Evolutionary conservation across 2,888 invertebrate genomes (phyloP), one percentile per base, ranked within the genome.

Genomic region (Hydrotaea diabolus): DNA sequence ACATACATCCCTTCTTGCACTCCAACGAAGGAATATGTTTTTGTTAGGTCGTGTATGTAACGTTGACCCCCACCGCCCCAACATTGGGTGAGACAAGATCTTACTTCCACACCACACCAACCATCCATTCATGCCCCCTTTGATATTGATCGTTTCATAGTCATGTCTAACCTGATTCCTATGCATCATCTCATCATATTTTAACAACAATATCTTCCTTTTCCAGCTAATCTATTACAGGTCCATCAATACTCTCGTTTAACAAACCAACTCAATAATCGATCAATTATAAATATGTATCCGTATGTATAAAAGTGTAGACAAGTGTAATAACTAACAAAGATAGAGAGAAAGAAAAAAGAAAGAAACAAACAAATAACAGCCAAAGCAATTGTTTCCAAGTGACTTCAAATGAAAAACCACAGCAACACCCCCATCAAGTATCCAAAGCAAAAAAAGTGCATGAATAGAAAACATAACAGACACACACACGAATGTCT

Each of bases 141-240:
- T 9, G 19, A 21, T 19, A 23, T 11, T 43, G 19, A 23, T 23
- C 69, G 46, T 69, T 17, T 13, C 21, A 23, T 23, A 39, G 11
- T 23, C 43, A 69, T 59, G 5, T 59, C 59, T 59, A 59, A 59
- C 69, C 62, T 31, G 11, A 69, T 46, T 23, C 43, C 69, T 39
- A 43, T 9, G 43, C 77, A 85, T 85, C 82, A 85, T 79, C 85
- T 85, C 79, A 84, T 80, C 26, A 23, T 49, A 39, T 74, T 81
- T 77, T 85, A 85, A 85, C 82, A 85, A 85, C 82, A 71, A 77
- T 75, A 43, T 69, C 73, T 69, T 85, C 79, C 85, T 81, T 78
- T 90, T 90, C 88, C 90, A 91, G 91, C 88, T 90, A 87, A 89
- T 88, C 88, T 87, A 86, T 90, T 89, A 86, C 90, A 90, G 91